A percentile compares a stretch with the other conserved stretches of the same genome.
Conservation (phyloP, 2,797 vertebrate genomes). For the Pitangus sulphuratus region DNA sequence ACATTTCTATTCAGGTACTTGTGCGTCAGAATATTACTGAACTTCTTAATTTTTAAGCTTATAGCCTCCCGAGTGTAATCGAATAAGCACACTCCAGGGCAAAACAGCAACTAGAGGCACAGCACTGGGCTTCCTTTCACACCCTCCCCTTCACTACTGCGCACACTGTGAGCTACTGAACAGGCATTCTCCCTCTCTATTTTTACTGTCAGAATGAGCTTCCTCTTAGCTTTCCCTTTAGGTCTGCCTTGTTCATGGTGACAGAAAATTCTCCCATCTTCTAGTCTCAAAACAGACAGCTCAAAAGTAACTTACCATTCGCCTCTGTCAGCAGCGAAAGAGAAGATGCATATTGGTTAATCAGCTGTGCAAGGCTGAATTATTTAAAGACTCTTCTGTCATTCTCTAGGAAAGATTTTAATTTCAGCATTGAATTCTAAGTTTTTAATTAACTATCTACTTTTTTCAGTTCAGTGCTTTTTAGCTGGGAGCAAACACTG, state of each 20-base stretch:
- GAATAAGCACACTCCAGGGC: not conserved
- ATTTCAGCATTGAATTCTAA: constrained; percentile 77
- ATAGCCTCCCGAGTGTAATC: not conserved
- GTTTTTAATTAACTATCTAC: constrained; percentile 79
- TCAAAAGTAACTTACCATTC: not conserved
- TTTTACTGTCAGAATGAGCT: not conserved
- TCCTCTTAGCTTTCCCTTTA: not conserved
- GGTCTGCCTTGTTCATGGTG: not conserved
- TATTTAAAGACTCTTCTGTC: constrained; percentile 72
- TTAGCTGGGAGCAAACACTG: constrained; percentile 48
- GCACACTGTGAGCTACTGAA: not conserved
- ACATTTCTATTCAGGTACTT: not conserved
- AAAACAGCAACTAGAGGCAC: not conserved
- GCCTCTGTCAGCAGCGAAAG: not conserved
- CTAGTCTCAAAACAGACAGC: not conserved
- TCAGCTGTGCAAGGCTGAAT: constrained; percentile 72
- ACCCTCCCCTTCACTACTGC: not conserved
- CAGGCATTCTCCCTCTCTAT: not conserved
- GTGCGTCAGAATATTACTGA: not conserved
- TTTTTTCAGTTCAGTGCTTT: constrained; percentile 74
- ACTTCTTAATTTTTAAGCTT: constrained; percentile 5
- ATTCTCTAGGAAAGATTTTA: constrained; percentile 69
- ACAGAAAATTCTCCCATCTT: not conserved
- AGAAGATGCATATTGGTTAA: constrained; percentile 52
- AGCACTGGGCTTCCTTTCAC: not conserved